Evolutionary conservation across 2,797 vertebrate species (phyloP).

Genomic region (Furcifer pardalis): DNA sequence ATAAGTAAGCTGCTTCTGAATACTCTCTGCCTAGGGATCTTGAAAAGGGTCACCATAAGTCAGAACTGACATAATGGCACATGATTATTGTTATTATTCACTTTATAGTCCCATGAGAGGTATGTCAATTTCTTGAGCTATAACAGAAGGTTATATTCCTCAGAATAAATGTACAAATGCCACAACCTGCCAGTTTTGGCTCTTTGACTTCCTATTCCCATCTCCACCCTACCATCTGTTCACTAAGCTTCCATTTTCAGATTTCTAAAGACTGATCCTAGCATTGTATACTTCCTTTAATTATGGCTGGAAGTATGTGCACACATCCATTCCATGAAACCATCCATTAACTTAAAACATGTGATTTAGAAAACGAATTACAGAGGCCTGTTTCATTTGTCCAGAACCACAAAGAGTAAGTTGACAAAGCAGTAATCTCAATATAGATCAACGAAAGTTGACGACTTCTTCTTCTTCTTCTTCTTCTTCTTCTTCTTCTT

Average conservation of each 20-base stretch:
- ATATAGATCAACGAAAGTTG: conserved; percentile 32
- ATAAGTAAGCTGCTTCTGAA: too few relatives aligned
- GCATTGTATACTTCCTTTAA: conserved; percentile 76
- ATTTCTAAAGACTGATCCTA: conserved; percentile 69
- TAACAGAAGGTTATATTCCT: conserved; percentile 29
- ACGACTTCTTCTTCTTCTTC: background rate
- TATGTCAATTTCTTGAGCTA: conserved; percentile 23
- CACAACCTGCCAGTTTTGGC: conserved; percentile 65
- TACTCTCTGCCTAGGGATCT: too few relatives aligned
- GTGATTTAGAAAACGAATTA: conserved; percentile 71
- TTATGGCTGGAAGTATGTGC: conserved; percentile 75
- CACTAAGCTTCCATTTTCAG: conserved; percentile 77
- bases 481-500: background rate
- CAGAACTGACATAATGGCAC: too few relatives aligned
- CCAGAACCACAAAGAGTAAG: conserved; percentile 57
- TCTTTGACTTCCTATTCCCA: conserved; percentile 65
- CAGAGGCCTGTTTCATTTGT: conserved; percentile 65
- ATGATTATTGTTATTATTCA: too few relatives aligned
- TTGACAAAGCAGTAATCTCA: conserved; percentile 22
- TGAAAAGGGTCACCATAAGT: too few relatives aligned
- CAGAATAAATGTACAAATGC: conserved; percentile 37
- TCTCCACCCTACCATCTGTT: conserved; percentile 66
- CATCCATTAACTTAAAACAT: conserved; percentile 73
- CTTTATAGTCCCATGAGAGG: background rate
- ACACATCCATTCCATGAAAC: conserved; percentile 66